Percentiles rank a stretch among this genome's conserved stretches.
Evolutionary conservation across 2,113 vertebrate species (phyloP).

Genomic region (Macquaria australasica): DNA sequence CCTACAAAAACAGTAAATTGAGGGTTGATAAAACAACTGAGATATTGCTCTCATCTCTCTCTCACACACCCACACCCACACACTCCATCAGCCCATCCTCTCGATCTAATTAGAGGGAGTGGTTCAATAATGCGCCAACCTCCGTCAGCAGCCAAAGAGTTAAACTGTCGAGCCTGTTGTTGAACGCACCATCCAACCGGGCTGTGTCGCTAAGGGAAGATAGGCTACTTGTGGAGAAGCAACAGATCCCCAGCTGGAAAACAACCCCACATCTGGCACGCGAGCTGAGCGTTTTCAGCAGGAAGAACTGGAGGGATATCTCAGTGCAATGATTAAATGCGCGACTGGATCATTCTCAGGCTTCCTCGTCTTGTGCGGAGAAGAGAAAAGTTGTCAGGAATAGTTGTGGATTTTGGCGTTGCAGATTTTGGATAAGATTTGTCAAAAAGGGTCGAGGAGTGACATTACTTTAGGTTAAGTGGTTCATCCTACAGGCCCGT

Average conservation of each 20-base stretch:
- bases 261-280: slow-evolving; percentile 66
- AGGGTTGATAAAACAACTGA: neutral
- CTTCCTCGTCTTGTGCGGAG: neutral
- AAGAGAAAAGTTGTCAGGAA: slow-evolving; percentile 57
- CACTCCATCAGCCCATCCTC: slow-evolving; percentile 9
- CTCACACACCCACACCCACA: neutral
- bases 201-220: slow-evolving; percentile 77
- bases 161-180: slow-evolving; percentile 73
- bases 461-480: neutral
- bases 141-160: slow-evolving; percentile 72
- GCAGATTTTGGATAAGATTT: slow-evolving; percentile 22
- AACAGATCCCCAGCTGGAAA: slow-evolving; percentile 77
- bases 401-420: slow-evolving; percentile 45
- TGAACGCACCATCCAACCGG: slow-evolving; percentile 73
- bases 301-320: neutral
- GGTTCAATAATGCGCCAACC: slow-evolving; percentile 50
- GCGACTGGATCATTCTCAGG: neutral
- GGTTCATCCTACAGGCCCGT: neutral
- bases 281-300: slow-evolving; percentile 9
- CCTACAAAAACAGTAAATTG: neutral
- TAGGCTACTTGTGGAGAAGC: slow-evolving; percentile 73
- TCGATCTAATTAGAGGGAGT: slow-evolving; percentile 63
- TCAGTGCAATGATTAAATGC: neutral
- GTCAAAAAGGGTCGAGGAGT: neutral
- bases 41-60: neutral